phyloP scores from a whole-genome alignment of 2,113 vertebrate species.

The Phaetusa simplex region DNA sequence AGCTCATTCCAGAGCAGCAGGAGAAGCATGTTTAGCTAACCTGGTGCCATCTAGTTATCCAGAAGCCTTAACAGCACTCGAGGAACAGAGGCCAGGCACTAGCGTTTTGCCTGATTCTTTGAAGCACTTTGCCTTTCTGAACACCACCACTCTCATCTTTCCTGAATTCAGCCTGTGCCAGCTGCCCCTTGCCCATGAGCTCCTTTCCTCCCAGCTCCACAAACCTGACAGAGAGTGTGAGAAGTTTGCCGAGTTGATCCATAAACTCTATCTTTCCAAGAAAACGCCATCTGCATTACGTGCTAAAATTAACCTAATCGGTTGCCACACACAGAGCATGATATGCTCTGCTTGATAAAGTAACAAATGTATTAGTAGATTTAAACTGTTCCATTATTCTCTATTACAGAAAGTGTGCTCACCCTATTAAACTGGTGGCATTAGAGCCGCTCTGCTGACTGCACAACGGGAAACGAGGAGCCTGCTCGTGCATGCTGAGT shows the following conservation, averaged over 20 bases:
- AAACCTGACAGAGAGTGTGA: not conserved
- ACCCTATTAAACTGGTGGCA: not conserved
- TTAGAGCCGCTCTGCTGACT: not conserved
- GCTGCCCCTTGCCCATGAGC: not conserved
- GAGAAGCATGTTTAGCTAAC: not conserved
- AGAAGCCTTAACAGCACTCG: not conserved
- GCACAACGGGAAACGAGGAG: not conserved
- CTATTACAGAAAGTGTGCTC: not conserved
- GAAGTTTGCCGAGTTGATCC: not conserved
- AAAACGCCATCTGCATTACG: not conserved
- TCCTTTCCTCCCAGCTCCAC: not conserved
- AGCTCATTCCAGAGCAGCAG: not conserved
- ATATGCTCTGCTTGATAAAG: not conserved
- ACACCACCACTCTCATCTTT: not conserved
- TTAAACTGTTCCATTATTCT: not conserved
- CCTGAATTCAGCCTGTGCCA: not conserved
- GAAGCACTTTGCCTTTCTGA: not conserved
- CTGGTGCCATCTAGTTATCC: not conserved
- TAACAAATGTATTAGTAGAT: not conserved
- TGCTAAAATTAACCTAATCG: conserved; percentile 2
- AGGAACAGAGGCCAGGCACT: not conserved
- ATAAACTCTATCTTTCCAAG: not conserved
- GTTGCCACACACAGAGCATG: not conserved
- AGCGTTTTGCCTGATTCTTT: not conserved
- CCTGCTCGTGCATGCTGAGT: not conserved